phyloP scores from a whole-genome alignment of 2,797 vertebrate species.

The Scolopax bukidnonensis region DNA sequence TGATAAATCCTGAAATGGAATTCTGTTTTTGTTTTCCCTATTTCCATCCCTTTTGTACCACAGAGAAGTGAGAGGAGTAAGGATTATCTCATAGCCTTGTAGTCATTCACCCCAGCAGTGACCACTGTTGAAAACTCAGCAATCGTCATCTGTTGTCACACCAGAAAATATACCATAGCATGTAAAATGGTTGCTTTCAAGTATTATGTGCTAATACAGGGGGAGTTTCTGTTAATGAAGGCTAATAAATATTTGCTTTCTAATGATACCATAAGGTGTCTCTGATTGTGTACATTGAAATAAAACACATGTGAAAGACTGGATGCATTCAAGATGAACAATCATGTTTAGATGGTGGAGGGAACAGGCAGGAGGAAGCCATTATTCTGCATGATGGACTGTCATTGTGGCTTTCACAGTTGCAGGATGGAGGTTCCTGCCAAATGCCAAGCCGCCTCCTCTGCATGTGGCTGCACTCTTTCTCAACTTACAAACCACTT shows the following conservation, averaged over 20 bases:
- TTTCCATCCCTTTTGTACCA: neutral
- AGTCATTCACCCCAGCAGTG: neutral
- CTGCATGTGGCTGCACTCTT: neutral
- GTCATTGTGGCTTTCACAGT: slow-evolving; percentile 35
- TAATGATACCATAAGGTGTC: neutral
- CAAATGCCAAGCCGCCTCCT: slow-evolving; percentile 37
- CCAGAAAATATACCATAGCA: neutral
- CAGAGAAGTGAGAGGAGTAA: neutral
- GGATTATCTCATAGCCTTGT: neutral
- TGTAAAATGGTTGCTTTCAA: slow-evolving; percentile 14
- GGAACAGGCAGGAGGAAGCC: slow-evolving; percentile 38
- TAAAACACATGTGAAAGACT: neutral
- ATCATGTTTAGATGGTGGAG: neutral
- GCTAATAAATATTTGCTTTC: slow-evolving; percentile 36
- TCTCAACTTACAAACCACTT: slow-evolving; percentile 33
- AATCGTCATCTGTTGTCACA: neutral
- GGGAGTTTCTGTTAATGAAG: neutral
- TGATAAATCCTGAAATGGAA: neutral
- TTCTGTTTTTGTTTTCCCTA: neutral
- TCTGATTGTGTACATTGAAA: neutral
- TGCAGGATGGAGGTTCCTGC: slow-evolving; percentile 17
- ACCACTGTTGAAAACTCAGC: neutral
- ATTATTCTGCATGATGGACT: slow-evolving; percentile 28
- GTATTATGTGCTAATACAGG: neutral
- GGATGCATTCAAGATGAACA: neutral